A percentile compares a stretch with the other conserved stretches of the same genome.
These are phyloP conservation scores for Caenorhabditis tropicalis DNA, from an alignment of 1,140 invertebrate species.

Conservation along the genomic window DNA sequence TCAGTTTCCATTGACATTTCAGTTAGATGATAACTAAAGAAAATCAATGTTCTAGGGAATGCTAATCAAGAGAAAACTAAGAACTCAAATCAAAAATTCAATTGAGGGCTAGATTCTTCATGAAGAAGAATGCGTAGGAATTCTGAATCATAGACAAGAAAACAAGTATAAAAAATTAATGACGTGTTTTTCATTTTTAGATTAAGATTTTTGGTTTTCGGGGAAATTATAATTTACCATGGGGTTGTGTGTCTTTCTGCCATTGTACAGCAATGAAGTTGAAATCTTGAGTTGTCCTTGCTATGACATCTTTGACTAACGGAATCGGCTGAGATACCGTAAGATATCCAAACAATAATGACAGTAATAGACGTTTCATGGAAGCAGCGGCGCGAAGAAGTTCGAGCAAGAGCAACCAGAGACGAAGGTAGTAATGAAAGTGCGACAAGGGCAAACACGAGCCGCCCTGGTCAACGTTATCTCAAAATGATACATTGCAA, in stretches of 20 bases:
- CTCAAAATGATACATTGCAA: constrained; percentile 41
- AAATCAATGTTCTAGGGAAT: background rate
- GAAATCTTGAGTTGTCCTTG: background rate
- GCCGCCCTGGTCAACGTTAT: constrained; percentile 36
- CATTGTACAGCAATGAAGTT: background rate
- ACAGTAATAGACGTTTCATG: background rate
- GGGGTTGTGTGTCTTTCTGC: background rate
- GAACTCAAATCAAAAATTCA: background rate
- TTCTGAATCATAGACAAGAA: too few relatives aligned
- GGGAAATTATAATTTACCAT: background rate
- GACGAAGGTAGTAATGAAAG: constrained; percentile 30
- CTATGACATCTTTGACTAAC: background rate
- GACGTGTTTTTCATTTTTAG: too few relatives aligned
- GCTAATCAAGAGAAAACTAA: background rate
- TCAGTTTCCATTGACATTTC: background rate
- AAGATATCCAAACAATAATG: background rate
- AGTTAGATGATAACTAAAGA: background rate
- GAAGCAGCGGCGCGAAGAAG: background rate
- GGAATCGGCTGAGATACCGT: background rate
- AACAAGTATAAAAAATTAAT: too few relatives aligned
- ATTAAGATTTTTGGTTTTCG: too few relatives aligned
- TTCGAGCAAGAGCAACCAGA: background rate
- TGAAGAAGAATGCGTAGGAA: background rate
- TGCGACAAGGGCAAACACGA: constrained; percentile 42
- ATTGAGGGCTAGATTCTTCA: background rate